Evolutionary conservation across 2,888 invertebrate genomes (phyloP), one percentile per base, ranked within the genome.

Genomic region (Leptinotarsa tumamoca): DNA sequence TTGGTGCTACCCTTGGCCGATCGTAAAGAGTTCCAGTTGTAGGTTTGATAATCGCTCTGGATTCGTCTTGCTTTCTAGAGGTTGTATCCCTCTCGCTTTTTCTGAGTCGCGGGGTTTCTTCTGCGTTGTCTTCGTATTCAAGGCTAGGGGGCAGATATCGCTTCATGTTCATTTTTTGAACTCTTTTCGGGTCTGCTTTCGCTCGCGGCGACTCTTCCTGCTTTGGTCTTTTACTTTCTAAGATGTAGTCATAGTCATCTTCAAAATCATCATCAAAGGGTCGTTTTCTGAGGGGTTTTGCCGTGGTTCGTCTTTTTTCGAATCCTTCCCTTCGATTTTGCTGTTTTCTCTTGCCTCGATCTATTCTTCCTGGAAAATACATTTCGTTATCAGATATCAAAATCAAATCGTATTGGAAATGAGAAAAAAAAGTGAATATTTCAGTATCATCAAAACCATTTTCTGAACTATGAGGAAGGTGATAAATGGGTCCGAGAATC

Each of bases 1-100:
- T 94, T 0, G 96, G 95, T 0, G 95, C 93, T 69, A 92, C 90
- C 84, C 96, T 90, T 0, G 95, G 95, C 75, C 94, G 91, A 66
- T 94, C 92, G 82, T 93, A 96, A 58, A 96, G 91, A 0, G 93
- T 92, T 10, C 91, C 92, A 70, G 85, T 84, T 50, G 89, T 90
- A 2, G 95, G 94, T 84, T 94, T 94, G 0, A 94, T 92, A 23
- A 93, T 86, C 49, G 88, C 87, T 66, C 85, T 84, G 13, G 78
- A 75, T 13, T 79, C 74, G 56, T 75, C 74, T 67, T 68, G 49
- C 43, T 74, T 17, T 7, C 54, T 73, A 33, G 51, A 51, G 15
- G 76, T 43, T 49, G 27, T 50, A 68, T 70, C 51, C 67, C 75
- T 73, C 72, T 82, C 80, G 68, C 72, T 79, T 85, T 88, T 61